Base-by-base conservation (phyloP, 2,888 invertebrate species). In the Catocala sponsa region DNA sequence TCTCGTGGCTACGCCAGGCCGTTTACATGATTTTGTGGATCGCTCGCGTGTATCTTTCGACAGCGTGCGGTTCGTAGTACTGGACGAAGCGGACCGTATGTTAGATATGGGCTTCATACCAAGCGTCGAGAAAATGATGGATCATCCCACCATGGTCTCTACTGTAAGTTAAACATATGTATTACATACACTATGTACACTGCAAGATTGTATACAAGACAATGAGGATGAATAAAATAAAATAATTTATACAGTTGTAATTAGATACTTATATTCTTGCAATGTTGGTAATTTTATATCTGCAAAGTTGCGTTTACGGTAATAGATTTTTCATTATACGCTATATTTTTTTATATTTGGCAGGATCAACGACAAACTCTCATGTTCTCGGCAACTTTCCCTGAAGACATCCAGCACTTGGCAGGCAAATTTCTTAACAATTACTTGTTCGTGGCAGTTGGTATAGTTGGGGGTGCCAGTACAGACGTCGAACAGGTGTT, bases 301-400 rank as follows among this genome's bases (percentile, higher is more conserved):
- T 25, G 25, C 25, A 25, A 4, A 2, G 25, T 25, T 25, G 25
- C 25, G 25, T 25, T 25, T 25, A 25, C 25, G 25, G 25, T 1
- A 25, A 2, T 25, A 1, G 25, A 25, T 25, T 25, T 25, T 25
- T 25, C 25, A 25, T 25, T 25, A 25, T 38, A 38, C 0, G 35
- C 6, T 9, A 38, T 38, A 7, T 38, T 38, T 9, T 38, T 38
- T 9, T 38, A 38, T 38, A 38, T 7, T 9, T 9, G 9, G 9
- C 80, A 96, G 96, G 95, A 92, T 95, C 95, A 98, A 63, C 96
- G 99, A 63, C 99, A 99, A 89, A 99, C 99, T 0, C 96, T 99
- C 35, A 99, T 99, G 99, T 99, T 99, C 94, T 99, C 99, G 12
- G 99, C 99, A 2, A 99, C 99, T 11, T 99, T 99, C 94, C 99